Percentiles rank a stretch among this genome's conserved stretches.
Conservation (phyloP, 2,797 vertebrate species). For the Sebastes dallii region DNA sequence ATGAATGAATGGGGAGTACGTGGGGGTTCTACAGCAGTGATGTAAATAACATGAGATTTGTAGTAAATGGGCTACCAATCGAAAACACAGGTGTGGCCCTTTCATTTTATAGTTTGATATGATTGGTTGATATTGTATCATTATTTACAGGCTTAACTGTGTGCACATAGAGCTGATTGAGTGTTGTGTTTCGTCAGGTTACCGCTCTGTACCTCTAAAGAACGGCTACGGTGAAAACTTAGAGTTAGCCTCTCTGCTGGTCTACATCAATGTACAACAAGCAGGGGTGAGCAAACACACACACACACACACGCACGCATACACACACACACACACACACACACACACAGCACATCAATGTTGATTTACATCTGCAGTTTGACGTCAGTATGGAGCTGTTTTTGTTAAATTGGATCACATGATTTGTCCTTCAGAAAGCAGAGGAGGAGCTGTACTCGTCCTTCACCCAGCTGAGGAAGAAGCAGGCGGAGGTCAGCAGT, state of each 20-base stretch:
- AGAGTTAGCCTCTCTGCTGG: conserved; percentile 92
- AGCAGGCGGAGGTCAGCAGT: conserved; percentile 83
- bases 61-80: background rate
- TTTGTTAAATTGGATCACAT: background rate
- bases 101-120: background rate
- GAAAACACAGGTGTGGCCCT: background rate
- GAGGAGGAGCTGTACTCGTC: conserved; percentile 96
- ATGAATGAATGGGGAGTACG: background rate
- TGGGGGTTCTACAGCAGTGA: background rate
- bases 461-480: conserved; percentile 87
- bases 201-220: conserved; percentile 92
- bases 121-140: background rate
- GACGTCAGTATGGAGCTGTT: background rate
- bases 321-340: conserved; percentile 4
- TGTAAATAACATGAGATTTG: background rate
- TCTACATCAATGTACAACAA: conserved; percentile 88
- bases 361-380: background rate
- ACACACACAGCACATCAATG: background rate
- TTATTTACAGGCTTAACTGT: background rate
- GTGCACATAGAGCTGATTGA: background rate
- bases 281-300: conserved; percentile 84
- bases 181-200: conserved; percentile 79
- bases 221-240: conserved; percentile 92
- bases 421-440: conserved; percentile 76
- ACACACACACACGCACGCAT: background rate